Conservation (phyloP, 2,797 vertebrate species). For the Rhinogobio ventralis region DNA sequence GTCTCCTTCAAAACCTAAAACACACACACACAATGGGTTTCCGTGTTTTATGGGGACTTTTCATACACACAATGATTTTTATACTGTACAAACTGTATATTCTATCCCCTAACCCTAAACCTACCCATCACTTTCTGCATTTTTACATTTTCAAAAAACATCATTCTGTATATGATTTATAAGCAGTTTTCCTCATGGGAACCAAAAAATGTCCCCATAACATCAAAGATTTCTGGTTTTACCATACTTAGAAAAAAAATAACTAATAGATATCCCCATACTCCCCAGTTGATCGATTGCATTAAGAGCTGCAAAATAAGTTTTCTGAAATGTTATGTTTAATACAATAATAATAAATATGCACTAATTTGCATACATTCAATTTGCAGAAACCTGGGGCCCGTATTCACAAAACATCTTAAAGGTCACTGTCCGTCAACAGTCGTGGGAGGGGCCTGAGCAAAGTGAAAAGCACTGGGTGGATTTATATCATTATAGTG, state of each 20-base stretch:
- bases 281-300: no score
- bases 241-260: neutral
- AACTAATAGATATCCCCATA: no score
- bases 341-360: neutral
- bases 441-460: no score
- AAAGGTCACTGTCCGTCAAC: no score
- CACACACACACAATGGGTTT: slow-evolving; percentile 47
- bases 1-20: slow-evolving; percentile 89
- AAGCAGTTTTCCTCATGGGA: neutral
- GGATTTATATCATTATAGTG: no score
- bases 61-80: no score
- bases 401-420: no score
- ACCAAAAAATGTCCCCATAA: neutral
- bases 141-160: neutral
- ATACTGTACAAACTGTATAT: neutral
- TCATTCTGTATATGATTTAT: neutral
- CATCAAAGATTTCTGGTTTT: neutral
- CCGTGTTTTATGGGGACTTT: no score
- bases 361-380: neutral
- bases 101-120: neutral
- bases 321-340: neutral
- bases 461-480: no score
- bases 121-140: neutral
- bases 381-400: no score
- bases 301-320: no score